Base-by-base conservation (phyloP, 35 echinoderm and acorn worm species). In the Anneissia japonica region DNA sequence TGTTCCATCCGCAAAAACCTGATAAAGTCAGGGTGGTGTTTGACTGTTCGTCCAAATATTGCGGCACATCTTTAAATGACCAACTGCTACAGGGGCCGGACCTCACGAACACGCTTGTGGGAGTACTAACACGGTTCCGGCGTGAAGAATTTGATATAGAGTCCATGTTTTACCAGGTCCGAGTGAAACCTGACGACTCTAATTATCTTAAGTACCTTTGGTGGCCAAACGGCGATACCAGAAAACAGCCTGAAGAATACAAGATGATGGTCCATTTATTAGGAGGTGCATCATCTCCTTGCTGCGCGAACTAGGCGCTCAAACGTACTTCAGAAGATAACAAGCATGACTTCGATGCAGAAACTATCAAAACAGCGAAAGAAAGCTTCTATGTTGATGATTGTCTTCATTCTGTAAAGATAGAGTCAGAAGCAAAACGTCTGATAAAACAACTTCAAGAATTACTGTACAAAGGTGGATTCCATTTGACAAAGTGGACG, bases 371-470 rank as follows among this genome's bases (percentile, higher is more conserved):
- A 21, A 23, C 46, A 30, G 84, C 37, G 1, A 80, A 75, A 36
- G 72, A 84, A 36, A 75, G 35, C 26, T 92, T 92, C 79, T 92
- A 87, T 46, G 84, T 92, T 1, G 90, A 92, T 36, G 84, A 92
- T 74, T 75, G 90, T 46, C 26, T 92, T 46, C 73, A 73, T 23
- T 82, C 84, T 31, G 76, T 92, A 56, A 19, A 37, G 10, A 36
- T 2, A 28, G 85, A 79, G 9, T 19, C 30, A 34, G 78, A 88
- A 83, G 87, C 87, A 31, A 39, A 41, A n/a, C 34, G 32, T 72
- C 87, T 82, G 28, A 81, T 39, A 3, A 81, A 4, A 4, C 40
- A 43, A 43, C 40, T 43, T 6, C 40, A 43, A 43, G 4, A 43
- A 43, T 14, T 43, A 43, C 40, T 43, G 4, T 14, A 43, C 40